phyloP scores from a whole-genome alignment of 2,797 vertebrate species.

The Mycteria americana region DNA sequence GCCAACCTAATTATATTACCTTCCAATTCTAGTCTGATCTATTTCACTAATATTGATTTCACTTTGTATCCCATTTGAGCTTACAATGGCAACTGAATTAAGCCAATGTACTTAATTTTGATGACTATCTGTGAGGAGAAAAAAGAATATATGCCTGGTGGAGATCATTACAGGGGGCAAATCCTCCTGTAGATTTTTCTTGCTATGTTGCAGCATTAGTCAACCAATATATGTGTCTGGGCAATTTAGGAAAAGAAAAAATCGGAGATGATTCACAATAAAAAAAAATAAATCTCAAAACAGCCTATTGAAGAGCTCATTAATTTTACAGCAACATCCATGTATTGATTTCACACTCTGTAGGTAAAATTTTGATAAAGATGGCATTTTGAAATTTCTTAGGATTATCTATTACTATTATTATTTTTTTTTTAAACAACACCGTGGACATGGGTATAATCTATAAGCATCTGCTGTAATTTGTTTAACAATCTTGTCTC shows the following conservation, averaged over 20 bases:
- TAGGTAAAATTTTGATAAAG: slow-evolving; percentile 43
- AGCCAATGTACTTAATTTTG: slow-evolving; percentile 67
- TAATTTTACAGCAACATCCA: slow-evolving; percentile 59
- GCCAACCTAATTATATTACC: slow-evolving; percentile 59
- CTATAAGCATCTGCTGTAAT: background rate
- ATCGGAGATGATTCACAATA: slow-evolving; percentile 20
- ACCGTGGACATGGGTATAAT: background rate
- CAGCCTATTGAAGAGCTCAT: slow-evolving; percentile 44
- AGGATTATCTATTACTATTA: background rate
- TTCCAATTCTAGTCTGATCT: slow-evolving; percentile 60
- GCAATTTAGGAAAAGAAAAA: slow-evolving; percentile 52
- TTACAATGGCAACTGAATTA: slow-evolving; percentile 67
- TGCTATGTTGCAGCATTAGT: background rate
- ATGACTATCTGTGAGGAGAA: slow-evolving; percentile 40
- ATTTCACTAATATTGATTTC: slow-evolving; percentile 64
- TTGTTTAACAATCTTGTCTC: slow-evolving; percentile 10
- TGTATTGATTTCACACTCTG: slow-evolving; percentile 51
- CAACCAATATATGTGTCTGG: background rate
- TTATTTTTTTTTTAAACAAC: background rate
- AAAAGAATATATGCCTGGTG: slow-evolving; percentile 16
- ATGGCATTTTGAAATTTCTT: slow-evolving; percentile 42
- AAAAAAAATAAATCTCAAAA: background rate
- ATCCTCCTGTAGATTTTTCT: background rate
- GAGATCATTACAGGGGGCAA: slow-evolving; percentile 36
- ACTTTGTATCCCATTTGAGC: slow-evolving; percentile 64